phyloP scores from a whole-genome alignment of 2,797 vertebrate species.

The Typhlichthys subterraneus region DNA sequence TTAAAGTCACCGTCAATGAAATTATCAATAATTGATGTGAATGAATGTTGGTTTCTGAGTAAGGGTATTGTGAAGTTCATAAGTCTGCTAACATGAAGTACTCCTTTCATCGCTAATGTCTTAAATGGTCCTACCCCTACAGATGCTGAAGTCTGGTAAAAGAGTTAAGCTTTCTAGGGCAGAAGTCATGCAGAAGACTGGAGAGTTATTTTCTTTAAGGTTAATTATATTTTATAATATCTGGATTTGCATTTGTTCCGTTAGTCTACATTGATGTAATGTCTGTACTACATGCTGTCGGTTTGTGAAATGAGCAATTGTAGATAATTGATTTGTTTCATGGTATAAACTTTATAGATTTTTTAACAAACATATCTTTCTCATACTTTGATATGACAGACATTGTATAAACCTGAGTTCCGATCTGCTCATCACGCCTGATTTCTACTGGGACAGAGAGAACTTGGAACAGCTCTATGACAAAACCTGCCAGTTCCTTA shows the following conservation, averaged over 20 bases:
- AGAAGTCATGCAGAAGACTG: slow-evolving; percentile 98
- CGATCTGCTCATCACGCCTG: slow-evolving; percentile 94
- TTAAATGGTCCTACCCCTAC: slow-evolving; percentile 11
- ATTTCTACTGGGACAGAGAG: slow-evolving; percentile 99
- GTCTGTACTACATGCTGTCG: too few relatives aligned
- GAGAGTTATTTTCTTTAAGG: slow-evolving; percentile 94
- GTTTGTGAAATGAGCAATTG: too few relatives aligned
- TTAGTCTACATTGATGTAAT: not conserved
- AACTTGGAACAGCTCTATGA: slow-evolving; percentile 96
- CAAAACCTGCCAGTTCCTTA: slow-evolving; percentile 96
- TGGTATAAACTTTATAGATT: too few relatives aligned
- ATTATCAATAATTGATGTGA: slow-evolving; percentile 37
- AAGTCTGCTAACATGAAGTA: slow-evolving; percentile 7
- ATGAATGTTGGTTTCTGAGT: slow-evolving; percentile 18
- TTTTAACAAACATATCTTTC: not conserved
- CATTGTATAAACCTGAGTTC: slow-evolving; percentile 97
- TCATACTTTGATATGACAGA: slow-evolving; percentile 57
- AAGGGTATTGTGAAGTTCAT: not conserved
- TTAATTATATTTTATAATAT: slow-evolving; percentile 58
- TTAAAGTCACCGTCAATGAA: not conserved
- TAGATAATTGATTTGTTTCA: too few relatives aligned
- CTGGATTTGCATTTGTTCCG: slow-evolving; percentile 6
- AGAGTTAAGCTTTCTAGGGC: slow-evolving; percentile 91
- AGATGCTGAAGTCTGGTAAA: slow-evolving; percentile 92
- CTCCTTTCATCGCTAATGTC: slow-evolving; percentile 8